Base-by-base conservation (phyloP, 2,797 vertebrate genomes). In the Danio tinwini region DNA sequence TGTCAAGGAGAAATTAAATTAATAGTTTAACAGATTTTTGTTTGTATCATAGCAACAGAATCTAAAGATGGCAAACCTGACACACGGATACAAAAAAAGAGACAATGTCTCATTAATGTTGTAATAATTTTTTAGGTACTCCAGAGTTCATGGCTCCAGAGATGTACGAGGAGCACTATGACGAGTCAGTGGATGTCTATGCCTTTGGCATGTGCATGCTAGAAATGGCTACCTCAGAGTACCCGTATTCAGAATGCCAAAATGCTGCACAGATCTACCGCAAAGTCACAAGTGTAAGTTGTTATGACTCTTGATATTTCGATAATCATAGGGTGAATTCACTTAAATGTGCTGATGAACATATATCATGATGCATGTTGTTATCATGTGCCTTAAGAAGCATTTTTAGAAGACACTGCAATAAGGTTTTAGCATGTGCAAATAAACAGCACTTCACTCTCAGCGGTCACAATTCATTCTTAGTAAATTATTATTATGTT, bases 141-240 rank as follows among this genome's bases (percentile, higher is more conserved):
- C 94, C 94, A 0, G 94, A 95, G 88, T 95, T 95, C 86, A 95
- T 95, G 94, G 94, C 94, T 72, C 97, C 97, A 21, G 97, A 98
- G 92, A 98, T 99, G 97, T 98, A 98, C 55, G 97, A 98, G 89
- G 97, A 98, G 65, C 96, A 97, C 78, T 99, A 99, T 13, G 97
- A 99, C n/a, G 97, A 98, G 84, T 98, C 96, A 9, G 97, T 99
- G 82, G 97, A 99, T 45, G 97, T 98, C 59, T 99, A 99, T 78
- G 97, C 97, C 84, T 99, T 99, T 87, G 97, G 97, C 78, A 99
- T 98, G 97, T 99, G 97, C 88, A 96, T 99, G 96, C 82, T 99
- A 88, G 97, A 99, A 92, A 99, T 98, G 97, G 97, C 96, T 68
- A 98, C 97, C 37, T 98, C 97, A 0, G 97, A 99, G 88, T 98